Base-by-base conservation (phyloP, 2,113 vertebrate genomes). In the Centropristis striata region DNA sequence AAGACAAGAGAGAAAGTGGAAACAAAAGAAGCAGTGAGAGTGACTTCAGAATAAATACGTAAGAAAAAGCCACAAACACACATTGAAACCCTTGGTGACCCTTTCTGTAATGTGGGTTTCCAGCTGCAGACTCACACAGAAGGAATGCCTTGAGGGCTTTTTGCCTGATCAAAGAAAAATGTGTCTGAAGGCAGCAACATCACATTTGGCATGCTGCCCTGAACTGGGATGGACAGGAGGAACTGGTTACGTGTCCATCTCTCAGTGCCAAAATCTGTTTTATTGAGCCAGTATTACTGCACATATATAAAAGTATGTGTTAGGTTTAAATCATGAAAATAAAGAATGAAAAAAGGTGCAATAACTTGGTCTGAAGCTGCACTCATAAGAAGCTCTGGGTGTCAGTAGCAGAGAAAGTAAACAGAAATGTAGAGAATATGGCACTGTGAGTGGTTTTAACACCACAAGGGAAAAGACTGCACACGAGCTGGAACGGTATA, bases 111-210 rank as follows among this genome's bases (percentile, higher is more conserved):
- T 67, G 79, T 75, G 41, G 68, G 71, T 20, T 80, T 36, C 51
- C 65, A 84, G 83, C 64, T 85, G 80, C 12, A 50, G 71, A 82
- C 73, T 89, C 87, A 70, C 82, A 81, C 70, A 78, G 58, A 71
- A 87, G 83, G 78, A 90, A 86, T 87, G 83, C 41, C 28, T 20
- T 21, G 11, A 63, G 64, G 37, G 5, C 72, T 77, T 68, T 46
- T 16, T 1, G 5, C 51, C 75, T n/a, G 46, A 82, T 83, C 75
- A 84, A 84, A 87, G 66, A 64, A 69, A 75, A 80, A 54, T 20
- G 68, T 16, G 28, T 58, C 37, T 54, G n/a, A 83, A 58, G 51
- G 70, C 64, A 46, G 42, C 28, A 23, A 37, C 9, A 3, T 75
- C 28, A 61, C 16, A 8, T 60, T 80, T 28, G 4, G 64, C 69